These are phyloP conservation scores for Oxyura jamaicensis DNA, from an alignment of 2,113 vertebrate species.

Conservation along the genomic window DNA sequence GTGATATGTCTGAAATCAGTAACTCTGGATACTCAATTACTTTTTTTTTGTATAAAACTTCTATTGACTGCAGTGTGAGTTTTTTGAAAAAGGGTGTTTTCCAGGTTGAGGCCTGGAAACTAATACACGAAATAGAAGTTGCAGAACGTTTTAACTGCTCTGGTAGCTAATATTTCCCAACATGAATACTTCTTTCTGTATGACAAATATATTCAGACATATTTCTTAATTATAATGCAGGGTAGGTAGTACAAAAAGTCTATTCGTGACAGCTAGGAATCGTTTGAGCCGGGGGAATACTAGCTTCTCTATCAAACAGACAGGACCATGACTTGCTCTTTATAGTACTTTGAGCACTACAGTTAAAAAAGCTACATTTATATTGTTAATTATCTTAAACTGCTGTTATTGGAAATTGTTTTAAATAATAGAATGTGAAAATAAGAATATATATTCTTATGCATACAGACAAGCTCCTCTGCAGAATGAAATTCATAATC, in stretches of 20 bases:
- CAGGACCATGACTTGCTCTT: neutral
- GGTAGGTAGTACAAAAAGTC: neutral
- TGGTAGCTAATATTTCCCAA: neutral
- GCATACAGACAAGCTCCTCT: neutral
- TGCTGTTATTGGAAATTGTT: neutral
- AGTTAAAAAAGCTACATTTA: neutral
- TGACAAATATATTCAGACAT: neutral
- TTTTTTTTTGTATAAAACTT: neutral
- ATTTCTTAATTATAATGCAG: neutral
- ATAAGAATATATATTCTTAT: neutral
- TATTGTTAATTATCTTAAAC: neutral
- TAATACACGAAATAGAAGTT: neutral
- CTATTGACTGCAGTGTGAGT: neutral
- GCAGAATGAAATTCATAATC: neutral
- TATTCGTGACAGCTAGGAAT: neutral
- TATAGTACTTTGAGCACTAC: neutral
- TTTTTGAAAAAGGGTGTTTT: neutral
- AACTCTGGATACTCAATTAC: neutral
- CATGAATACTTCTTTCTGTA: neutral
- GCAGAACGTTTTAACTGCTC: neutral
- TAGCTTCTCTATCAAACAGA: neutral
- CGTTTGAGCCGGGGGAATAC: neutral
- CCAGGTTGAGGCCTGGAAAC: neutral
- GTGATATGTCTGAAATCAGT: neutral
- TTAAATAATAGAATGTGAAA: neutral